phyloP scores from a whole-genome alignment of 2,113 vertebrate genomes.

The Cacatua alba region DNA sequence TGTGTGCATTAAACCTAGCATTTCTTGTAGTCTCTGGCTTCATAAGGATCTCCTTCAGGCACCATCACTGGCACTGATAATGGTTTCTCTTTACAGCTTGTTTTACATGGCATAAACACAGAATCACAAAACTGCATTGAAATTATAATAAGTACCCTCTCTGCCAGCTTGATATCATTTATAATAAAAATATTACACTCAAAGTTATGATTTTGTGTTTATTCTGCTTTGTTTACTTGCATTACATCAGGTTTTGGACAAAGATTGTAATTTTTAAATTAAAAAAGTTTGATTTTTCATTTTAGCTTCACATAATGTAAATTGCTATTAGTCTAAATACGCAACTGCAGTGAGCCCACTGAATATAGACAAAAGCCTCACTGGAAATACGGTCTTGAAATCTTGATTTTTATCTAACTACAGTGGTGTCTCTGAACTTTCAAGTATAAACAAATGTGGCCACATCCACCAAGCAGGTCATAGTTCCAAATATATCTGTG shows the following conservation, averaged over 20 bases:
- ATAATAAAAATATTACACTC: not conserved
- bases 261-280: not conserved
- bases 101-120: not conserved
- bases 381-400: not conserved
- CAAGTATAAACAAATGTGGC: not conserved
- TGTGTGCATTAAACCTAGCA: not conserved
- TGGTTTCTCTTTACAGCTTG: conserved; percentile 20
- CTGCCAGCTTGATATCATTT: not conserved
- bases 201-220: not conserved
- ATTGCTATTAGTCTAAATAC: not conserved
- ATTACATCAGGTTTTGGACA: not conserved
- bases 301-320: not conserved
- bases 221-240: not conserved
- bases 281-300: not conserved
- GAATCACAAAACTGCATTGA: not conserved
- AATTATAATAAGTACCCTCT: not conserved
- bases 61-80: not conserved
- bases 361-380: not conserved
- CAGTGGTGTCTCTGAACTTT: not conserved
- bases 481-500: not conserved
- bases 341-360: not conserved
- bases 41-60: conserved; percentile 33
- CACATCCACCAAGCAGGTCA: not conserved
- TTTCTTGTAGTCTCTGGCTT: not conserved
- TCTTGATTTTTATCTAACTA: not conserved